Evolutionary conservation across 2,888 invertebrate species (phyloP), one percentile per base, ranked within the genome.

Genomic region (Melinopterus prodromus): DNA sequence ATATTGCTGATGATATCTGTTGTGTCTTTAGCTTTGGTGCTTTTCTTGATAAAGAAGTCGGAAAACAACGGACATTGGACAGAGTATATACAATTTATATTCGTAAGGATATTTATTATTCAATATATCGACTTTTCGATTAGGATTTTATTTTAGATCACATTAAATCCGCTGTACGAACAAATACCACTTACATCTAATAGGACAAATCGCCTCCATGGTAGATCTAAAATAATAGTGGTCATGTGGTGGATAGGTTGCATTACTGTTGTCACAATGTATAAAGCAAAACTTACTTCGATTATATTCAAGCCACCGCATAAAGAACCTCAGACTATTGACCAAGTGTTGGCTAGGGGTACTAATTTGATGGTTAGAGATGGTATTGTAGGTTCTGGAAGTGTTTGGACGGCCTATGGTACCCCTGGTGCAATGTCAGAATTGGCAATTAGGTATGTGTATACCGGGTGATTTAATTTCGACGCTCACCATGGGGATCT

Each of bases 241-340:
- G 6, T 76, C 3, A 35, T 82, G 53, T 82, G 83, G 79, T 82
- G 84, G 77, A 79, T 83, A 71, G 70, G 81, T 14, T 82, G 82
- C 15, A 77, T 81, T n/a, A 80, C 82, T 15, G 71, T 84, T 26
- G 76, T 78, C 69, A 82, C 83, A 2, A 80, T 84, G 3, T 85
- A 85, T 70, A 85, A 83, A 80, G 83, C 83, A 6, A 84, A 84
- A 77, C 70, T 85, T 37, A 82, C 84, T 69, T 81, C 85, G 7
- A 83, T 84, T 70, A 78, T 84, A 6, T 82, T 83, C 7, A 72
- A 83, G 70, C 83, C 83, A 14, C 82, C 83, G 1, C 82, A 83
- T 70, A 69, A 78, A 9, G 84, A 84, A 80, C 84, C 84, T 5
- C 78, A 81, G 4, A 80, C 79, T 77, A 74, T 82, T 26, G 79